Evolutionary conservation across 2,888 invertebrate species (phyloP), one percentile per base, ranked within the genome.

Genomic region (Cantharis nigra): DNA sequence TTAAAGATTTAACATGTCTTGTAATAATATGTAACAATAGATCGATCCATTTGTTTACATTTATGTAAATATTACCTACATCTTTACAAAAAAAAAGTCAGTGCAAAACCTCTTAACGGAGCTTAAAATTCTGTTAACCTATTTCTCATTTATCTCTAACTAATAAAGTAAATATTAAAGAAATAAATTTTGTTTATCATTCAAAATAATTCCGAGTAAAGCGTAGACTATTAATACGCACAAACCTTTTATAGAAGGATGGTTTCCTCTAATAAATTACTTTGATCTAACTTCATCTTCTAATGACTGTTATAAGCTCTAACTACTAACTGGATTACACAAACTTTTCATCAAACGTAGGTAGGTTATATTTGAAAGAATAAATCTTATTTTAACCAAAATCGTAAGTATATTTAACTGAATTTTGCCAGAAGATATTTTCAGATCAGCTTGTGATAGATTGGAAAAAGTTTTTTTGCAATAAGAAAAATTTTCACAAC

Each of bases 81-180:
- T 49, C 49, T 49, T 49, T 49, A 49, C 49, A 49, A 49, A 49
- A 49, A 49, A 49, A 49, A 33, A 49, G n/a, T 49, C 49, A 49
- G 49, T 49, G 49, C 49, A 49, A 49, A 49, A 49, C 49, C 49
- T 49, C 49, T n/a, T 49, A 49, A 49, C 49, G n/a, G 49, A 49
- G 49, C 49, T 49, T 49, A 49, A 33, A 49, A 49, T 49, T 49
- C 49, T 49, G 69, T 76, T 73, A 76, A 71, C 74, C 78, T 78
- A 75, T 78, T 72, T 78, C 78, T 75, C 74, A 78, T 75, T 75
- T 78, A 78, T 72, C 75, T 78, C 75, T 78, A 75, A 75, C 78
- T 78, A 78, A 78, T 78, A 78, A 78, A 78, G 75, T 70, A 63
- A 49, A 49, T 49, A 49, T 49, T 75, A 72, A 75, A 75, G 75